Percentiles rank a stretch among this genome's conserved stretches.
phyloP scores from a whole-genome alignment of 2,888 invertebrate genomes.

The Candidula unifasciata region DNA sequence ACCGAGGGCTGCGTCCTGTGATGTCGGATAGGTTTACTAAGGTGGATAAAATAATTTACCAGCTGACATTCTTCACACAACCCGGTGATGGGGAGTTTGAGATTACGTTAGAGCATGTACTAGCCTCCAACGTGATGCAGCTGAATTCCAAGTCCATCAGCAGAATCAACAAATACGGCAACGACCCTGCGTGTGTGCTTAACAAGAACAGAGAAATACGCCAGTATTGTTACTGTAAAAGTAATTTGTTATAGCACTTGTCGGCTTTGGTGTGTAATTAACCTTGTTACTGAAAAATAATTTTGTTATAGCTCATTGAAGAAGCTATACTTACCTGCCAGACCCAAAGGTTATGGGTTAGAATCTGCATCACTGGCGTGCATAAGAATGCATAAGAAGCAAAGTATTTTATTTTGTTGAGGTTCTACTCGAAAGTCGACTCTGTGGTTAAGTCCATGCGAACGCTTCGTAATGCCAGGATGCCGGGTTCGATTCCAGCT shows the following conservation, averaged over 20 bases:
- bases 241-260: background rate
- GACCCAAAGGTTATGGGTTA: no score
- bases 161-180: constrained; percentile 89
- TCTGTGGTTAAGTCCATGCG: no score
- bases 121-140: constrained; percentile 81
- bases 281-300: background rate
- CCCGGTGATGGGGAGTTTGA: constrained; percentile 91
- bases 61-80: constrained; percentile 86
- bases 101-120: constrained; percentile 85
- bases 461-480: no score
- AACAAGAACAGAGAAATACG: constrained; percentile 82
- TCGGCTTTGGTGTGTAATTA: background rate
- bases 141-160: constrained; percentile 86
- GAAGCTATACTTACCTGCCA: no score
- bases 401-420: no score
- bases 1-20: constrained; percentile 85
- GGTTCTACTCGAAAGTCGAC: no score
- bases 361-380: no score
- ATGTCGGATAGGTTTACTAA: constrained; percentile 84
- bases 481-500: no score
- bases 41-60: constrained; percentile 84
- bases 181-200: constrained; percentile 89
- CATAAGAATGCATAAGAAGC: no score
- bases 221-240: constrained; percentile 89
- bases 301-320: no score